Conservation (phyloP, 1,140 invertebrate genomes). For the Drosophila orosa region DNA sequence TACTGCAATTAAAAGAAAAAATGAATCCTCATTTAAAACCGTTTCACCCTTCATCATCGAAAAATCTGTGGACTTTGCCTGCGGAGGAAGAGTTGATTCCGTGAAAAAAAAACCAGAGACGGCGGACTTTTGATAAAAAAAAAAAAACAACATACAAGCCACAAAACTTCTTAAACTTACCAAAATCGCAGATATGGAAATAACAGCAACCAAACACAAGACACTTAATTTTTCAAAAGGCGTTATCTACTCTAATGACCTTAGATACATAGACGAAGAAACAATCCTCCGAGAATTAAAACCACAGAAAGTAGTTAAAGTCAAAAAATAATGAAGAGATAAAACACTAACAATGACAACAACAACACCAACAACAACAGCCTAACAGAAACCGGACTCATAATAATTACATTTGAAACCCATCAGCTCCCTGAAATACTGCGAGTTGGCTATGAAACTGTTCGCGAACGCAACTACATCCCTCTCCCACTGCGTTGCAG, state of each 20-base stretch:
- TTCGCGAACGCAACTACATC: slow-evolving; percentile 7
- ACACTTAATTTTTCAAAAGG: background rate
- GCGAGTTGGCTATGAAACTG: background rate
- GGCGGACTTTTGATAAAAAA: no score
- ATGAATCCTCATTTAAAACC: no score
- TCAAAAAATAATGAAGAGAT: background rate
- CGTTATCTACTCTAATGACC: background rate
- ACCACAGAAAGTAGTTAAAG: background rate
- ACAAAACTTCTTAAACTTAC: no score
- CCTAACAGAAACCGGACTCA: slow-evolving; percentile 6
- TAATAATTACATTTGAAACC: background rate
- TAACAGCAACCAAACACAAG: background rate
- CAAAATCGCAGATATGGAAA: background rate
- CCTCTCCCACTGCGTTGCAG: background rate
- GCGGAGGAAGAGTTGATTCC: no score
- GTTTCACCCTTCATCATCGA: no score
- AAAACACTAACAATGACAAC: background rate
- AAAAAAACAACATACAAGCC: background rate
- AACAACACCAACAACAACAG: background rate
- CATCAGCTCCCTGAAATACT: slow-evolving; percentile 2
- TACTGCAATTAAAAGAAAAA: no score
- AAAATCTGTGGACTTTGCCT: no score
- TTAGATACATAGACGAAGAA: background rate
- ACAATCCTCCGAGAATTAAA: background rate
- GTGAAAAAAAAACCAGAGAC: background rate